Conservation (phyloP, 2,888 invertebrate species). For the Cinara cedri region DNA sequence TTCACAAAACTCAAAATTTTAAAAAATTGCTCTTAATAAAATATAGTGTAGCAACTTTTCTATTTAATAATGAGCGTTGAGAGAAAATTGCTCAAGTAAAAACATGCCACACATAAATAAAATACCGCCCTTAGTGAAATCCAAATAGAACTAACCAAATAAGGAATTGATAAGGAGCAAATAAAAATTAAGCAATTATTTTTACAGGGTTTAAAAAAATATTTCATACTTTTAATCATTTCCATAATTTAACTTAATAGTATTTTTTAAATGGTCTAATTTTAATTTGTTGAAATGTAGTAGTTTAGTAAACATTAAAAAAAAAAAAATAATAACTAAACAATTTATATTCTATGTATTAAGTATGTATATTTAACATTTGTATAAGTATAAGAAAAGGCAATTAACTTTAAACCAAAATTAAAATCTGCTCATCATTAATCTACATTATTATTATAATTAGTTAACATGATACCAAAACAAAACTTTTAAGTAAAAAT, state of each 20-base stretch:
- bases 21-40: too few relatives aligned
- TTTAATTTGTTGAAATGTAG: conserved; percentile 8
- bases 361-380: neutral
- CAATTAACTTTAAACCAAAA: neutral
- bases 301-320: neutral
- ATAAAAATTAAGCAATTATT: conserved; percentile 20
- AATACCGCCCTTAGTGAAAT: too few relatives aligned
- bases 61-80: too few relatives aligned
- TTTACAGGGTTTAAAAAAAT: conserved; percentile 20
- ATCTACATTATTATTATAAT: conserved; percentile 42
- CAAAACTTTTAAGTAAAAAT: conserved; percentile 30
- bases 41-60: too few relatives aligned
- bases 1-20: too few relatives aligned
- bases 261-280: conserved; percentile 1
- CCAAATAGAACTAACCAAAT: too few relatives aligned
- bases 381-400: neutral
- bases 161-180: neutral
- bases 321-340: conserved; percentile 8
- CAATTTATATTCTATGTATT: conserved; percentile 25
- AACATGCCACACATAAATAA: too few relatives aligned
- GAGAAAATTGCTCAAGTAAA: too few relatives aligned
- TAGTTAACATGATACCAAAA: conserved; percentile 53
- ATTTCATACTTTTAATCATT: conserved; percentile 8
- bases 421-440: conserved; percentile 17
- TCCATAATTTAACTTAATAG: conserved; percentile 5